Evolutionary conservation across 2,888 invertebrate genomes (phyloP), one percentile per base, ranked within the genome.

Genomic region (Scaptomyza cyrtandrae): DNA sequence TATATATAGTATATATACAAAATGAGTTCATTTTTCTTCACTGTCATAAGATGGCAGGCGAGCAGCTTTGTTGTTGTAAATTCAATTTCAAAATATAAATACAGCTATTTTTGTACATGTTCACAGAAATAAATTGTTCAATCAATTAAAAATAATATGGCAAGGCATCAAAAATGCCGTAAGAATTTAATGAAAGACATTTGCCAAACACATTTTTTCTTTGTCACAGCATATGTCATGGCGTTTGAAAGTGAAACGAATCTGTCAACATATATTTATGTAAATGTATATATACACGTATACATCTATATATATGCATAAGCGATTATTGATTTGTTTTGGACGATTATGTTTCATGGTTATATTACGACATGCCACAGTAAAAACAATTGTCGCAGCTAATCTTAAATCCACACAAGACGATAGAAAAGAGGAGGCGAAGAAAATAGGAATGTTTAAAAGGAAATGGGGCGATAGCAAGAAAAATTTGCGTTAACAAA

Each of bases 401-500:
- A 27, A 59, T 45, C 59, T 31, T n/a, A 43, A 57, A 60, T 63
- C 52, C 54, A 35, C 19, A 10, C 6, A 6, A 48, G 11, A 6
- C 10, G 3, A 6, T 16, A 19, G 29, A 13, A 2, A 33, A 16
- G 3, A 24, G 16, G n/a, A 13, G 9, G 9, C 6, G 7, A 7
- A 3, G 11, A 3, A 0, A 4, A 35, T 6, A n/a, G 24, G 37
- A 52, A 57, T 5, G 4, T 24, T 24, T 4, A 3, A 24, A 24
- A 24, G 24, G 24, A 24, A 60, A 29, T n/a, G 19, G 19, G 39
- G 39, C 33, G 37, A 35, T 9, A 41, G 27, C n/a, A 19, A n/a
- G 11, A 49, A 13, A 52, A 37, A 61, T 56, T 60, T 56, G 44
- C 49, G 71, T 39, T 61, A 37, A 59, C 61, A 85, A 85, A 85